These are phyloP conservation scores for Ctenochaetus hawaiiensis DNA, from an alignment of 2,797 vertebrate genomes.

Conservation along the genomic window DNA sequence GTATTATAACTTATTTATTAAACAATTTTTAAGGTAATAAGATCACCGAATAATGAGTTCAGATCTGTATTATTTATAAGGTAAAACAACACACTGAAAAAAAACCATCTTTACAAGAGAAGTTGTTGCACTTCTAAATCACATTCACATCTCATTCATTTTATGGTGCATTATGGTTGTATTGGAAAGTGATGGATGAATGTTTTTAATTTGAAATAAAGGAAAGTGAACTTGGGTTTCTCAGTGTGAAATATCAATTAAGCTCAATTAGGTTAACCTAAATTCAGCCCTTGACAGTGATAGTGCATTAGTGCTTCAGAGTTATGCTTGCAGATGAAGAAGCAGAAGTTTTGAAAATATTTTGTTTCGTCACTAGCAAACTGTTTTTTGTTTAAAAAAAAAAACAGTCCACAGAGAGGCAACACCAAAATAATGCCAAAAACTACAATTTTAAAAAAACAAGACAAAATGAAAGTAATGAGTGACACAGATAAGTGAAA, in stretches of 20 bases:
- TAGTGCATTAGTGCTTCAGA: not conserved
- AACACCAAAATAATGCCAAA: too few relatives aligned
- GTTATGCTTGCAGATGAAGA: too few relatives aligned
- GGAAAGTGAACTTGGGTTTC: not conserved
- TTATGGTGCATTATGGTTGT: conserved; percentile 16
- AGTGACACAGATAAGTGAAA: not conserved
- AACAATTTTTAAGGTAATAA: not conserved
- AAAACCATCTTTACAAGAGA: conserved; percentile 15
- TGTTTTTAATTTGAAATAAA: not conserved
- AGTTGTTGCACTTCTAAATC: not conserved
- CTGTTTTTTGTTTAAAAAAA: too few relatives aligned
- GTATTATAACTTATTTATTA: not conserved
- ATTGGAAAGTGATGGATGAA: not conserved
- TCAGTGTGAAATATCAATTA: not conserved
- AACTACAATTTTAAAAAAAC: too few relatives aligned
- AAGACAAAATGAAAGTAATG: not conserved
- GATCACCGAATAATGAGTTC: not conserved
- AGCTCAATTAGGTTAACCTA: not conserved
- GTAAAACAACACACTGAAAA: not conserved
- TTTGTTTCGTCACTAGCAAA: too few relatives aligned
- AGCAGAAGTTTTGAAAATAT: too few relatives aligned
- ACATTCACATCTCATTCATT: not conserved
- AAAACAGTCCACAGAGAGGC: too few relatives aligned
- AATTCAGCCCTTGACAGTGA: not conserved
- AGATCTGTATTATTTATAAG: conserved; percentile 10